phyloP scores from a whole-genome alignment of 2,888 invertebrate species.

The Lycophotia porphyrea region DNA sequence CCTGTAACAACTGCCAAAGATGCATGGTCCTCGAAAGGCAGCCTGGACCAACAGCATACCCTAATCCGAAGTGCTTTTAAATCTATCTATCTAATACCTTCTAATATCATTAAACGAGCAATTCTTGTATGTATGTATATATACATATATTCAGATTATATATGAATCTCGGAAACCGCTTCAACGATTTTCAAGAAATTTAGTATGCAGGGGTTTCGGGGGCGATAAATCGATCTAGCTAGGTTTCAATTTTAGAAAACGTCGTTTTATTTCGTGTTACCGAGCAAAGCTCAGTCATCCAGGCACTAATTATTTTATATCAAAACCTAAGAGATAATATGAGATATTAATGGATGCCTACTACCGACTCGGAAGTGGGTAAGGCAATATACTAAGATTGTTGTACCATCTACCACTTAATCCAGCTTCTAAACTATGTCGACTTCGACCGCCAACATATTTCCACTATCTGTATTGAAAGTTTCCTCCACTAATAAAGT shows the following conservation, averaged over 20 bases:
- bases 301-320: neutral
- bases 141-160: too few species aligned
- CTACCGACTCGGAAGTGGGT: neutral
- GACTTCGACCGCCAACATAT: neutral
- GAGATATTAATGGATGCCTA: neutral
- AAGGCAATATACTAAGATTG: neutral
- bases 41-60: neutral
- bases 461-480: slow-evolving; percentile 29
- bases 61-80: neutral
- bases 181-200: too few species aligned
- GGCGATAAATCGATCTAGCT: too few species aligned
- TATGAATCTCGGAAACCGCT: too few species aligned
- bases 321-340: neutral
- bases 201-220: too few species aligned
- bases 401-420: neutral
- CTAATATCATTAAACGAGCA: too few species aligned
- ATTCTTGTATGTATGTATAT: too few species aligned
- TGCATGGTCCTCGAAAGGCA: neutral
- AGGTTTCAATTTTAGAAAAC: too few species aligned
- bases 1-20: neutral
- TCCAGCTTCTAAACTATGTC: slow-evolving; percentile 8
- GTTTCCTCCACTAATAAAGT: slow-evolving; percentile 37
- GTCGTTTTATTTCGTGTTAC: too few species aligned
- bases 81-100: too few species aligned
- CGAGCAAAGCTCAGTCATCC: too few species aligned